Percentiles rank a stretch among this genome's conserved stretches.
Evolutionary conservation across 2,888 invertebrate species (phyloP).

Genomic region (Malthinus flaveolus): DNA sequence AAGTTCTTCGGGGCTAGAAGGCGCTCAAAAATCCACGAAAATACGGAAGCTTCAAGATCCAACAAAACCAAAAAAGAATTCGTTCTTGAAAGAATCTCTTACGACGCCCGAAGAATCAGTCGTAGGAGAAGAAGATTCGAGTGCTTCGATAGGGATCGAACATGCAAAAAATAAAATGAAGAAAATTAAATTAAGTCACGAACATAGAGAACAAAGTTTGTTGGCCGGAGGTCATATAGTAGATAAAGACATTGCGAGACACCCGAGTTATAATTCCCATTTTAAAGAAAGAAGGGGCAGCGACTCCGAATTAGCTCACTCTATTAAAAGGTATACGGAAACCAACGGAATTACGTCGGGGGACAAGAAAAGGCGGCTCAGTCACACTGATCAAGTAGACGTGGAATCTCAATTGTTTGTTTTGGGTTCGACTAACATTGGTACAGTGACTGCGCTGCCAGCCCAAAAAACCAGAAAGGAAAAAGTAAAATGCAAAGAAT

Average conservation of each 20-base stretch:
- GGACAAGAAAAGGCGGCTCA: slow-evolving; percentile 68
- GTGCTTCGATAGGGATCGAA: slow-evolving; percentile 19
- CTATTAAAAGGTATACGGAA: slow-evolving; percentile 50
- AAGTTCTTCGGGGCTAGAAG: slow-evolving; percentile 12
- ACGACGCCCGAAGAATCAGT: slow-evolving; percentile 9
- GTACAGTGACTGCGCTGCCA: slow-evolving; percentile 61
- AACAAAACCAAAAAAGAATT: slow-evolving; percentile 26
- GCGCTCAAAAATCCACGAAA: slow-evolving; percentile 42
- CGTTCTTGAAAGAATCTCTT: slow-evolving; percentile 13
- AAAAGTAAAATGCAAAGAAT: slow-evolving; percentile 50
- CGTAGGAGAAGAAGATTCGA: slow-evolving; percentile 10
- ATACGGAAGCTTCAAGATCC: slow-evolving; percentile 42
- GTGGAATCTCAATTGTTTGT: slow-evolving; percentile 44
- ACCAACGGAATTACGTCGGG: slow-evolving; percentile 65
- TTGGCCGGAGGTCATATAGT: slow-evolving; percentile 49
- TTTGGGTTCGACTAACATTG: slow-evolving; percentile 71
- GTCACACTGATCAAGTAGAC: slow-evolving; percentile 56
- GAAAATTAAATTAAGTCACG: slow-evolving; percentile 29
- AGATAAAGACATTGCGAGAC: slow-evolving; percentile 26
- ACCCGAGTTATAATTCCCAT: slow-evolving; percentile 31
- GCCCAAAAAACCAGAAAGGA: slow-evolving; percentile 48
- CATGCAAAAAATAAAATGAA: slow-evolving; percentile 41
- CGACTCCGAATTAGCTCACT: slow-evolving; percentile 54
- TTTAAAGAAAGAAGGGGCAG: slow-evolving; percentile 57
- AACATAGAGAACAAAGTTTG: slow-evolving; percentile 55